These are phyloP conservation scores for Aspiorhynchus laticeps DNA, from an alignment of 2,113 vertebrate species.

Conservation along the genomic window DNA sequence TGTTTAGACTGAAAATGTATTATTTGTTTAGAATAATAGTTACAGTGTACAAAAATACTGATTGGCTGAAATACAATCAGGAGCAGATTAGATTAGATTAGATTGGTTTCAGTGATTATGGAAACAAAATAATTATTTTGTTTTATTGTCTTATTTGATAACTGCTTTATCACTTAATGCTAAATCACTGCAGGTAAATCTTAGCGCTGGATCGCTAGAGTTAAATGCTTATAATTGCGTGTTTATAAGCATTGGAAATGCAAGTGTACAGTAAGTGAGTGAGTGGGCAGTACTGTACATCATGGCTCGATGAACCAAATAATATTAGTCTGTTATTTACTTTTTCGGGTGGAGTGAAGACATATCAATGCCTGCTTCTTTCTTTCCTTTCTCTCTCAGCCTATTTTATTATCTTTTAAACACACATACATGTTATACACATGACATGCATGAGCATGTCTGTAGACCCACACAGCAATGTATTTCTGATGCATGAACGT, in stretches of 20 bases:
- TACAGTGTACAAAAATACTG: not conserved
- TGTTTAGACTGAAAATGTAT: not conserved
- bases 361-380: not conserved
- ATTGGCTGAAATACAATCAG: too few relatives aligned
- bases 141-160: not conserved
- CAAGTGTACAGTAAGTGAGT: not conserved
- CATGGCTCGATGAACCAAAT: not conserved
- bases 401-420: not conserved
- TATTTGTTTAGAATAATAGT: not conserved
- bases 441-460: slow-evolving; percentile 16
- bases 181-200: not conserved
- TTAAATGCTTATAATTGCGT: slow-evolving; percentile 1
- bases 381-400: not conserved
- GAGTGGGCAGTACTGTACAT: not conserved
- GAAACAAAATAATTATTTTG: not conserved
- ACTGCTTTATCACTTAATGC: not conserved
- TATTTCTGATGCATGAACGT: not conserved
- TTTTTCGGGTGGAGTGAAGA: not conserved
- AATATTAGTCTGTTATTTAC: slow-evolving; percentile 1
- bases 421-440: not conserved
- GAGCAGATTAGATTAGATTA: not conserved
- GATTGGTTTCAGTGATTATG: not conserved
- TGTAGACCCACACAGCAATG: not conserved
- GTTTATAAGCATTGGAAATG: not conserved
- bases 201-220: not conserved